A percentile compares a stretch with the other conserved stretches of the same genome.
Conservation (phyloP, 2,888 invertebrate genomes). For the Cataglyphis altisquamis region DNA sequence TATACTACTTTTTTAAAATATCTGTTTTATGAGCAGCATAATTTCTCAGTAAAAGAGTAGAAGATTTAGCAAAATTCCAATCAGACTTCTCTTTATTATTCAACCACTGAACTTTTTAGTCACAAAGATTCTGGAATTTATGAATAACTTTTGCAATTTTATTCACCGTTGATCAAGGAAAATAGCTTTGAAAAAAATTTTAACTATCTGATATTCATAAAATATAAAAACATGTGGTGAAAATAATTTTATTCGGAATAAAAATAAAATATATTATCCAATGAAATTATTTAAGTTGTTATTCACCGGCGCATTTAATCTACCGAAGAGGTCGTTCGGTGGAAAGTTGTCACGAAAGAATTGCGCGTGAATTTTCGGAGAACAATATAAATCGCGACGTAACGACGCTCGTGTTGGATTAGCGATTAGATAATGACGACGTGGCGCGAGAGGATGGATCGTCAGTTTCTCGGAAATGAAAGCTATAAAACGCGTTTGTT, state of each 20-base stretch:
- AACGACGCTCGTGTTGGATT: neutral
- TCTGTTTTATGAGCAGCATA: conserved; percentile 25
- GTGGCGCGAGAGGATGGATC: neutral
- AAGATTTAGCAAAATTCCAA: neutral
- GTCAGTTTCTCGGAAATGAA: conserved; percentile 63
- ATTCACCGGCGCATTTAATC: neutral
- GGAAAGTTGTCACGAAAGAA: conserved; percentile 29
- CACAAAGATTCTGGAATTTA: neutral
- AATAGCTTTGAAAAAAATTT: neutral
- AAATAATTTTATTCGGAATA: neutral
- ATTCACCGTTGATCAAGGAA: neutral
- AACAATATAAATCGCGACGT: conserved; percentile 11
- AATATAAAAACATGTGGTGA: neutral
- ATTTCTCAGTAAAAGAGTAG: conserved; percentile 1
- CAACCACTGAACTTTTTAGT: neutral
- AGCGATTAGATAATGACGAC: conserved; percentile 47
- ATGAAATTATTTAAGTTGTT: neutral
- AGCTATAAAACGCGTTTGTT: conserved; percentile 29
- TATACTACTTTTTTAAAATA: conserved; percentile 9
- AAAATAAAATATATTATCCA: neutral
- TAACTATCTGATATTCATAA: neutral
- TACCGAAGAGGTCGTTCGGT: neutral
- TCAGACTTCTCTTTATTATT: neutral
- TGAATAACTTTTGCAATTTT: conserved; percentile 5
- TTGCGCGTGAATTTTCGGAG: neutral